Percentiles rank a stretch among this genome's conserved stretches.
phyloP scores from a whole-genome alignment of 2,797 vertebrate species.

The Oreortyx pictus region DNA sequence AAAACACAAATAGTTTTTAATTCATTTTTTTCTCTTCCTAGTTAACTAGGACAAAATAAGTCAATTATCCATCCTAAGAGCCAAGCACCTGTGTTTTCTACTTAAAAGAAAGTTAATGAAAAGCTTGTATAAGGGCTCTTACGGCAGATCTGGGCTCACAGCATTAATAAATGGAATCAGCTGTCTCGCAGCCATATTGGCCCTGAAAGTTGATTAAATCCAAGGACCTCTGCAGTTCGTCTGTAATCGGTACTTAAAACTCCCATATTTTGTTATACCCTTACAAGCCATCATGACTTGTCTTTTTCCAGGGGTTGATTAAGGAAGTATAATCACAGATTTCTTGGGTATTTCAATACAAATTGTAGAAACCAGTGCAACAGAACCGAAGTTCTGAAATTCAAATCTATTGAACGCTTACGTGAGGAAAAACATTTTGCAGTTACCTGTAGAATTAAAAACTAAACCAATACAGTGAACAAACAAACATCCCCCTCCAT shows the following conservation, averaged over 20 bases:
- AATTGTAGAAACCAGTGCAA: background rate
- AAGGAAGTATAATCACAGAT: background rate
- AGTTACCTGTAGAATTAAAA: background rate
- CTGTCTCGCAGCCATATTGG: background rate
- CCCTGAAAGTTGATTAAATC: background rate
- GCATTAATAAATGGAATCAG: background rate
- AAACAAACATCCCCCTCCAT: background rate
- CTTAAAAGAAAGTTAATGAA: constrained; percentile 12
- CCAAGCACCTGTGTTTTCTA: background rate
- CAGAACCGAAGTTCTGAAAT: background rate
- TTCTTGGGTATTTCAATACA: background rate
- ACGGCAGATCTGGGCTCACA: background rate
- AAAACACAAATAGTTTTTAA: background rate
- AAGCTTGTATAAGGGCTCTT: background rate
- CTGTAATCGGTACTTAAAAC: background rate
- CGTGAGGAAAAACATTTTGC: background rate
- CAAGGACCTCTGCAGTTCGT: background rate
- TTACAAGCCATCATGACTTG: background rate
- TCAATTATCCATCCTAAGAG: background rate
- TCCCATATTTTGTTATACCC: background rate
- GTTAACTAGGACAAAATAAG: background rate
- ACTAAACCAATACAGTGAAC: background rate
- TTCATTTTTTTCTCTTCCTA: background rate
- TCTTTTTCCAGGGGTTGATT: background rate
- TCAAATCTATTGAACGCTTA: background rate